Base-by-base conservation (phyloP, 2,888 invertebrate genomes). In the Gisinianus flammeolus region DNA sequence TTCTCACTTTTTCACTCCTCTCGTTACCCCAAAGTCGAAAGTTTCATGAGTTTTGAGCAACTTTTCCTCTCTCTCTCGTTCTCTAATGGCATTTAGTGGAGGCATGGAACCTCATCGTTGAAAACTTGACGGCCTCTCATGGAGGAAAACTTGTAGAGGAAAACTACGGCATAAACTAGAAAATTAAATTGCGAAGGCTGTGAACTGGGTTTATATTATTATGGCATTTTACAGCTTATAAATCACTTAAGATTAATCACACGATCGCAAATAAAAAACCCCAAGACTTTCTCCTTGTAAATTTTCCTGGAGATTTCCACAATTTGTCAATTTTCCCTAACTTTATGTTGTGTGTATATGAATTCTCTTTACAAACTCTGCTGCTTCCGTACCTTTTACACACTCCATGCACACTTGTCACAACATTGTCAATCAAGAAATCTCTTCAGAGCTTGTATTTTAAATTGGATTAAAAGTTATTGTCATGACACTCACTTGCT, bases 221-320 rank as follows among this genome's bases (percentile, higher is more conserved):
- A 26, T 26, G 4, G 62, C 62, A 62, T 62, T 62, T 62, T 62
- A 62, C 62, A 62, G 28, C 62, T 62, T 26, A 62, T 62, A 58
- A n/a, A 58, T 22, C 54, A 54, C 54, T n/a, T 54, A n/a, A 3
- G 16, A 16, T 54, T 54, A n/a, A 54, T 54, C 28, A 62, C 5
- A 44, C 44, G 12, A 44, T 44, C 8, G 44, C 44, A 44, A 44
- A 62, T 62, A 24, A 26, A 62, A 62, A 62, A 62, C 16, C 2
- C 3, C 12, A 6, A 6, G 19, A 19, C 44, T 44, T 44, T 44
- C 62, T 62, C 28, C 62, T 28, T 26, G 12, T 28, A 28, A 6
- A 12, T 62, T 16, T 26, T 62, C 24, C 22, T 58, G 56, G 16
- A n/a, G 56, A 22, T 44, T 35, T 35, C 12, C 35, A 35, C 35